Percentiles rank a stretch among this genome's conserved stretches.
These are phyloP conservation scores for Parotocinclus haroldoi DNA, from an alignment of 2,797 vertebrate species.

Conservation along the genomic window DNA sequence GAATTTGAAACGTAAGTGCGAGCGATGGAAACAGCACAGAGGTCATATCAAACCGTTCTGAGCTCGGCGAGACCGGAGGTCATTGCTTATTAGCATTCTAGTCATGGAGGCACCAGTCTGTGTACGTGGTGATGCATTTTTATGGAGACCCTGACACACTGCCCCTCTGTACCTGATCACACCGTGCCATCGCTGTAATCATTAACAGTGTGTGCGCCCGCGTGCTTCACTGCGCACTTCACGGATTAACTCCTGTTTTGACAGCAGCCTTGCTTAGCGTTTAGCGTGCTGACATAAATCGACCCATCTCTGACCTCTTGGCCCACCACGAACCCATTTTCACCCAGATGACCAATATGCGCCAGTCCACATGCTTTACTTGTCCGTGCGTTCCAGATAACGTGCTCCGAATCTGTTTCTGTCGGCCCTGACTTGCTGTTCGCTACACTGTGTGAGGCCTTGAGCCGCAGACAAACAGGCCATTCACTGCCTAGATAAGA, in stretches of 20 bases:
- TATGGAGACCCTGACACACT: constrained; percentile 18
- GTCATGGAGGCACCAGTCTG: constrained; percentile 24
- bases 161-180: constrained; percentile 10
- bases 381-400: not conserved
- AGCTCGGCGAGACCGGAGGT: constrained; percentile 5
- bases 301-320: constrained; percentile 20
- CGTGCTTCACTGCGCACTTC: constrained; percentile 7
- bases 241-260: constrained; percentile 8
- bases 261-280: constrained; percentile 10
- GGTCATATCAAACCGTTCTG: constrained; percentile 7
- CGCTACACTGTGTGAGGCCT: constrained; percentile 29
- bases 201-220: constrained; percentile 23
- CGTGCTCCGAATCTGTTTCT: not conserved
- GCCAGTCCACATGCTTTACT: not conserved
- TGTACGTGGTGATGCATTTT: constrained; percentile 38
- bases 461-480: constrained; percentile 34
- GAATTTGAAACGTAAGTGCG: not conserved
- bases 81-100: constrained; percentile 25
- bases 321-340: constrained; percentile 12
- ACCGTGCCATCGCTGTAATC: constrained; percentile 26
- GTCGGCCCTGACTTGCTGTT: constrained; percentile 19
- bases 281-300: constrained; percentile 10
- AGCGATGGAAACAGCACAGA: not conserved
- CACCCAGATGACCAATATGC: constrained; percentile 6
- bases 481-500: constrained; percentile 43